Evolutionary conservation across 1,140 invertebrate genomes (phyloP).

Genomic region (Drosophila serrata): DNA sequence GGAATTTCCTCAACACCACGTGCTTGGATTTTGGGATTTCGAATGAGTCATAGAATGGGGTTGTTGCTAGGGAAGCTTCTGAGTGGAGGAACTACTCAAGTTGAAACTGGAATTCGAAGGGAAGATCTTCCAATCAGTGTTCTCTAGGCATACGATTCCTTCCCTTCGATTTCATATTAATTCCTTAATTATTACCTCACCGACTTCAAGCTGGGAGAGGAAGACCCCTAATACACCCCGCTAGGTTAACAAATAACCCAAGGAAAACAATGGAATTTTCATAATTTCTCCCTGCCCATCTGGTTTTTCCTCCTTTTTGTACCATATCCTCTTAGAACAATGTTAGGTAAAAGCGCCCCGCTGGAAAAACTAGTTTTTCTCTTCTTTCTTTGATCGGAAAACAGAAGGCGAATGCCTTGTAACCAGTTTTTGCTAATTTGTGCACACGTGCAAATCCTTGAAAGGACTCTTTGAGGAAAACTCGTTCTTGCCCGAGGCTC

Average conservation of each 20-base stretch:
- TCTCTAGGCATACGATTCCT: background rate
- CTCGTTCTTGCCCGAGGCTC: conserved; percentile 35
- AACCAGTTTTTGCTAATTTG: conserved; percentile 79
- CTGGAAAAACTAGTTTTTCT: conserved; percentile 61
- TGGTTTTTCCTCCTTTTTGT: conserved; percentile 38
- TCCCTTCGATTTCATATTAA: conserved; percentile 38
- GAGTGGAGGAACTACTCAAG: conserved; percentile 47
- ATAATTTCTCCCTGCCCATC: conserved; percentile 66
- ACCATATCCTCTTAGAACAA: conserved; percentile 61
- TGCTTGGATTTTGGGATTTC: conserved; percentile 27
- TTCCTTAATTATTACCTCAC: conserved; percentile 57
- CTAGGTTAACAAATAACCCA: conserved; percentile 35
- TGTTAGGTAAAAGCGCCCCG: conserved; percentile 55
- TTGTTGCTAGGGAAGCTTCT: conserved; percentile 47
- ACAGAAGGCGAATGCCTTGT: conserved; percentile 44
- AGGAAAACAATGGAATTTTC: conserved; percentile 69
- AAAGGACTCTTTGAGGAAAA: conserved; percentile 51
- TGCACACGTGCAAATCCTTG: conserved; percentile 75
- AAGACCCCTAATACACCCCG: conserved; percentile 31
- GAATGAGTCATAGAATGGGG: conserved; percentile 42
- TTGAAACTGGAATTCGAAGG: conserved; percentile 23
- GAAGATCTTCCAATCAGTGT: conserved; percentile 41
- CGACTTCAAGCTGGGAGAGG: conserved; percentile 49
- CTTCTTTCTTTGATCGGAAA: conserved; percentile 56
- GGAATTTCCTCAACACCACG: conserved; percentile 41